Conservation (phyloP, 2,113 vertebrate species). For the Nannospalax galili region DNA sequence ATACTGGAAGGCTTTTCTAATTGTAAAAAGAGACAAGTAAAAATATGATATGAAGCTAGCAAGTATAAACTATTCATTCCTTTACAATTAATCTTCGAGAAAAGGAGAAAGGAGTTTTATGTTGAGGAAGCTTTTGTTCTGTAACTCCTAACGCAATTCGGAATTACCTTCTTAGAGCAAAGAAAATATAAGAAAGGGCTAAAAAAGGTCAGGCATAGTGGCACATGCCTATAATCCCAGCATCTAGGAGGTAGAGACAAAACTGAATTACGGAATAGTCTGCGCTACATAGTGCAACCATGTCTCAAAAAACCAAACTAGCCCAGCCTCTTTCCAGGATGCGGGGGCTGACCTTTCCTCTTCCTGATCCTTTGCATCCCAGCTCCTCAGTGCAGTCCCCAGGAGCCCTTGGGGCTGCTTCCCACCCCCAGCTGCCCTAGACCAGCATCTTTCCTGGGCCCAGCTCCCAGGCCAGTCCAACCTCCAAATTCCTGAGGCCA, state of each 20-base stretch:
- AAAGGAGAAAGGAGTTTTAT: not conserved
- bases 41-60: conserved; percentile 18
- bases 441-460: too few relatives aligned
- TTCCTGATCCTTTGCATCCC: too few relatives aligned
- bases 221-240: not conserved
- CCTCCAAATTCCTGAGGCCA: too few relatives aligned
- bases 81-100: conserved; percentile 25
- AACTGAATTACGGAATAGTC: not conserved
- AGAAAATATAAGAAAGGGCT: not conserved
- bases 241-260: not conserved
- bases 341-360: too few relatives aligned
- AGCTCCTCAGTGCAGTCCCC: too few relatives aligned
- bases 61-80: conserved; percentile 29
- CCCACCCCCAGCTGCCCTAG: too few relatives aligned
- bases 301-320: too few relatives aligned
- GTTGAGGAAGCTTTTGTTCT: not conserved
- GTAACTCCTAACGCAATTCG: conserved; percentile 32
- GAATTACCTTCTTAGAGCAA: not conserved
- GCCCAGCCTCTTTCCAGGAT: too few relatives aligned
- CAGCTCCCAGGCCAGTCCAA: too few relatives aligned
- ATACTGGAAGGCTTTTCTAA: not conserved
- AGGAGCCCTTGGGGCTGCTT: too few relatives aligned
- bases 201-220: not conserved
- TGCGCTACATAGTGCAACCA: not conserved
- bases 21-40: not conserved